Evolutionary conservation across 2,113 vertebrate species (phyloP).

Genomic region (Hemiscyllium ocellatum): DNA sequence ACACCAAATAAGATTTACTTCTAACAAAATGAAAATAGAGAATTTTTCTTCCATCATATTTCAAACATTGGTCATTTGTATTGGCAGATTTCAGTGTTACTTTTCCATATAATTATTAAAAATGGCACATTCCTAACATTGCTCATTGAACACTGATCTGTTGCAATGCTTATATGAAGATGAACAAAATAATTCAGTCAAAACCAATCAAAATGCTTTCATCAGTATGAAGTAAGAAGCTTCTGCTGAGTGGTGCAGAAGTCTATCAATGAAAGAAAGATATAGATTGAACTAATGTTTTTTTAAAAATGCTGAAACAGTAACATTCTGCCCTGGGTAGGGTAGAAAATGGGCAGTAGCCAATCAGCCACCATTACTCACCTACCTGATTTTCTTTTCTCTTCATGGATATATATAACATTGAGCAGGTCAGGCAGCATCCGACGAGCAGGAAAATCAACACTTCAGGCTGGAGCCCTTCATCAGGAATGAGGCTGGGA

Average conservation of each 20-base stretch:
- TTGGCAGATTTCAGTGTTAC: background rate
- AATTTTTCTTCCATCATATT: background rate
- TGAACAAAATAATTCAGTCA: background rate
- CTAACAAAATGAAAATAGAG: background rate
- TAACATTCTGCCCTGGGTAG: background rate
- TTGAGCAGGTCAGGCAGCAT: no score
- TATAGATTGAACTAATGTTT: background rate
- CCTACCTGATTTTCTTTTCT: background rate
- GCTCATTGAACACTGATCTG: no score
- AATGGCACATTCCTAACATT: background rate
- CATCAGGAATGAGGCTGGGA: no score
- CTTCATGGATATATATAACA: background rate
- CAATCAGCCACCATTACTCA: background rate
- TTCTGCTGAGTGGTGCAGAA: background rate
- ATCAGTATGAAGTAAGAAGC: background rate
- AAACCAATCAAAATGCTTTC: background rate
- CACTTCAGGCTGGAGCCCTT: no score
- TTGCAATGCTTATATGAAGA: background rate
- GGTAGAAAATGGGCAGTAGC: background rate
- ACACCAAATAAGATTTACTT: background rate
- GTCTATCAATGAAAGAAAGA: background rate
- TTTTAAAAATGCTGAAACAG: background rate
- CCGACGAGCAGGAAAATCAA: no score
- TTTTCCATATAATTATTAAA: background rate
- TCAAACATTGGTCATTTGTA: background rate